Conservation (phyloP, 2,888 invertebrate genomes). For the Amorpha juglandis region DNA sequence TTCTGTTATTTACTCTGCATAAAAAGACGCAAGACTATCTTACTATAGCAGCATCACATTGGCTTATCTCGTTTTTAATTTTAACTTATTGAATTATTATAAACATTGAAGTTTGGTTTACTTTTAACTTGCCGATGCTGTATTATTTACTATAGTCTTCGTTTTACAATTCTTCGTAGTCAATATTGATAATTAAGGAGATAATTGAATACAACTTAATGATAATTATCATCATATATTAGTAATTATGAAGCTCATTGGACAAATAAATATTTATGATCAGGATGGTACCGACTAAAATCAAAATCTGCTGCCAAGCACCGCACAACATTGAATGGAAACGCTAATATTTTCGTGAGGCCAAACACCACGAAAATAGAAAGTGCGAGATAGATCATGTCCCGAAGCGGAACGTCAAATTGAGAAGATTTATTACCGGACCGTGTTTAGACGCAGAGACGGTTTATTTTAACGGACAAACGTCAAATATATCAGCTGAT, state of each 20-base stretch:
- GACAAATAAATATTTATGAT: background rate
- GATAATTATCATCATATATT: no score
- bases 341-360: constrained; percentile 24
- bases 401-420: constrained; percentile 45
- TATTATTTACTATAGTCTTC: no score
- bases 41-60: background rate
- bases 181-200: no score
- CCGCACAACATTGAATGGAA: background rate
- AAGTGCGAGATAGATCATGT: constrained; percentile 31
- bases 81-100: no score
- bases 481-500: constrained; percentile 49
- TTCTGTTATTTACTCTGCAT: constrained; percentile 32
- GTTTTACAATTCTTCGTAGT: no score
- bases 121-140: no score
- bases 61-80: no score
- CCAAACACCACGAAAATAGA: constrained; percentile 41
- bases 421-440: constrained; percentile 46
- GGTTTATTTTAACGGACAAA: constrained; percentile 44
- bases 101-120: no score
- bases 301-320: constrained; percentile 15
- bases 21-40: background rate
- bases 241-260: no score
- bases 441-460: constrained; percentile 32
- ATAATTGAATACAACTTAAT: no score
- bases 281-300: background rate